Conservation (phyloP, 2,888 invertebrate genomes). For the Drosophila planitibia region DNA sequence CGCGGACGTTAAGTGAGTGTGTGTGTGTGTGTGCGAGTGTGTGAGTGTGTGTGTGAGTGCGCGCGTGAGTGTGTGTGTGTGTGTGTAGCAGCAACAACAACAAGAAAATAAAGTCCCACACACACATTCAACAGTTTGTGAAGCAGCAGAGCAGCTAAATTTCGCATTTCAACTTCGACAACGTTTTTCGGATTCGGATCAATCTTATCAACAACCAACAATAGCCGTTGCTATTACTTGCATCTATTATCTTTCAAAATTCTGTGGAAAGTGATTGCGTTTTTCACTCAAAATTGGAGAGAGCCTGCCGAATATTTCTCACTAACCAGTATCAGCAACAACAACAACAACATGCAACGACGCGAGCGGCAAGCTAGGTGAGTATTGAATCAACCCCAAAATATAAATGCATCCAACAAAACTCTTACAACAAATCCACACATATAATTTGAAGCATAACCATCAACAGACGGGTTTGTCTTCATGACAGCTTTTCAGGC, state of each 20-base stretch:
- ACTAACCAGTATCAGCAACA: conserved; percentile 18
- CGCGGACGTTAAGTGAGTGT: conserved; percentile 64
- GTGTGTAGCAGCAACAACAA: conserved; percentile 16
- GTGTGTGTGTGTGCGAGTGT: conserved; percentile 20
- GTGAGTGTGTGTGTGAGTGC: conserved; percentile 21
- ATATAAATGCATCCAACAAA: background rate
- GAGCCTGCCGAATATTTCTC: conserved; percentile 31
- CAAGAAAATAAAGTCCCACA: conserved; percentile 19
- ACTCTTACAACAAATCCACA: background rate
- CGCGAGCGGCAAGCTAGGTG: conserved; percentile 73
- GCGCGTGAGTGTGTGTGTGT: conserved; percentile 22
- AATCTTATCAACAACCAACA: conserved; percentile 45
- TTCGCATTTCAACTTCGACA: conserved; percentile 43
- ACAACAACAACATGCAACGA: conserved; percentile 61
- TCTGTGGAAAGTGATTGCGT: conserved; percentile 62
- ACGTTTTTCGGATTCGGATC: conserved; percentile 34
- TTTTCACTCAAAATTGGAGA: conserved; percentile 60
- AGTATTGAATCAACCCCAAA: conserved; percentile 26
- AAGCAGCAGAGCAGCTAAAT: conserved; percentile 20
- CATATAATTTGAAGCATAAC: background rate
- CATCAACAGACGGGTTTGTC: conserved; percentile 21
- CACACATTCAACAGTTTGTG: conserved; percentile 44
- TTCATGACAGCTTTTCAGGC: conserved; percentile 26
- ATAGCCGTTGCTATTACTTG: conserved; percentile 53
- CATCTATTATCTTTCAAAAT: conserved; percentile 63